Base-by-base conservation (phyloP, 2,113 vertebrate genomes). In the Nothobranchius furzeri region DNA sequence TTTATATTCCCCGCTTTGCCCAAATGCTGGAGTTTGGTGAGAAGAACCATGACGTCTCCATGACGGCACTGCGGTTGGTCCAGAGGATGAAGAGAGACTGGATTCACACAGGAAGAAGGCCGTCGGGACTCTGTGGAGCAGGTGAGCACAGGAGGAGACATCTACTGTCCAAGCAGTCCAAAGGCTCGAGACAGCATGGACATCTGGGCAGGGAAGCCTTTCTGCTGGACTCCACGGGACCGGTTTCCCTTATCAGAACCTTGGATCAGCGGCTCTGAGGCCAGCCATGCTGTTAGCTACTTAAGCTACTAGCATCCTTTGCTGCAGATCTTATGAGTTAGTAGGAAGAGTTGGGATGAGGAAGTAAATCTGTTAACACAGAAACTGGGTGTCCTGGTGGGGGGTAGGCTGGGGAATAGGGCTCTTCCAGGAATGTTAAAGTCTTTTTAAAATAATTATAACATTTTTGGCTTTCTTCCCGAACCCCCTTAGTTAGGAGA, bases 61-160 rank as follows among this genome's bases (percentile, higher is more conserved):
- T 98, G 96, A 98, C 97, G 0, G 97, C 98, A 0, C 81, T 99
- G 76, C 75, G 96, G 60, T 93, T 99, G 57, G 85, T 99, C 64
- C 97, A 99, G 92, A 92, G 96, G 75, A 99, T 98, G 98, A 99
- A 99, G 92, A 85, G 98, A 70, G 96, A 99, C 90, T 99, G 97
- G 98, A 99, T 99, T 96, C 97, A 99, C 91, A 98, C 96, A 0
- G 97, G 98, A 43, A 94, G 96, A 57, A 91, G 97, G 59, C 98
- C 98, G 1, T 98, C 97, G 0, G 98, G 98, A 24, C 96, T 99
- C 76, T 99, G 97, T 0, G 97, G 97, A 12, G 97, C 97, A 78
- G 98, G 97, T 99, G 78, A 1, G 75, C 64, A 49, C 11, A 49
- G 69, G 17, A 25, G 4, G 12, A 60, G 20, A 12, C 30, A 40